A percentile compares a stretch with the other conserved stretches of the same genome.
Evolutionary conservation across 2,797 vertebrate genomes (phyloP).

Genomic region (Rhinophrynus dorsalis): DNA sequence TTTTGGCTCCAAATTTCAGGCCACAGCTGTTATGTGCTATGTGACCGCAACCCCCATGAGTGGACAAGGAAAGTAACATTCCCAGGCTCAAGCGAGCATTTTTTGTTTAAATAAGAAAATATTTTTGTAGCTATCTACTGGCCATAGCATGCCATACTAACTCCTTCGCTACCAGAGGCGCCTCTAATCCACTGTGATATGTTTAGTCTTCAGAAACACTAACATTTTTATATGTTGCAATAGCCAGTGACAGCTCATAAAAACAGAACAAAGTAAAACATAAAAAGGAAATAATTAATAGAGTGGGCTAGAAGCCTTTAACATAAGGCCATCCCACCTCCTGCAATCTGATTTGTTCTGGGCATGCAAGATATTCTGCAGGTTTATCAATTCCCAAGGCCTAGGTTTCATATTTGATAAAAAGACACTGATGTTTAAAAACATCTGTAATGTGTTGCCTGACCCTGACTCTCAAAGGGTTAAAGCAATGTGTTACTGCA

Average conservation of each 20-base stretch:
- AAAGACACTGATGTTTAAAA: no score
- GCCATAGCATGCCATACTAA: neutral
- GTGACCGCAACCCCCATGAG: slow-evolving; percentile 20
- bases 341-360: no score
- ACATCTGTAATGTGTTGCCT: no score
- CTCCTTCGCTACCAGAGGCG: neutral
- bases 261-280: neutral
- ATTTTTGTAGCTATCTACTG: slow-evolving; percentile 15
- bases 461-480: no score
- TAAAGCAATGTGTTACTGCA: no score
- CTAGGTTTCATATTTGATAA: no score
- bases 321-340: neutral
- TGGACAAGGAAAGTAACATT: slow-evolving; percentile 1
- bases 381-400: no score
- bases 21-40: slow-evolving; percentile 26
- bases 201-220: neutral
- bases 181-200: neutral
- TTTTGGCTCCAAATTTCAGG: slow-evolving; percentile 14
- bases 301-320: no score
- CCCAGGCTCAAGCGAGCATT: slow-evolving; percentile 21
- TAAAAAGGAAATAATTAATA: neutral
- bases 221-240: neutral
- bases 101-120: slow-evolving; percentile 28
- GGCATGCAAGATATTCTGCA: no score
- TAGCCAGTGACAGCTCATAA: neutral